Percentiles rank a stretch among this genome's conserved stretches.
phyloP scores from a whole-genome alignment of 2,888 invertebrate species.

The Cantharis rustica region DNA sequence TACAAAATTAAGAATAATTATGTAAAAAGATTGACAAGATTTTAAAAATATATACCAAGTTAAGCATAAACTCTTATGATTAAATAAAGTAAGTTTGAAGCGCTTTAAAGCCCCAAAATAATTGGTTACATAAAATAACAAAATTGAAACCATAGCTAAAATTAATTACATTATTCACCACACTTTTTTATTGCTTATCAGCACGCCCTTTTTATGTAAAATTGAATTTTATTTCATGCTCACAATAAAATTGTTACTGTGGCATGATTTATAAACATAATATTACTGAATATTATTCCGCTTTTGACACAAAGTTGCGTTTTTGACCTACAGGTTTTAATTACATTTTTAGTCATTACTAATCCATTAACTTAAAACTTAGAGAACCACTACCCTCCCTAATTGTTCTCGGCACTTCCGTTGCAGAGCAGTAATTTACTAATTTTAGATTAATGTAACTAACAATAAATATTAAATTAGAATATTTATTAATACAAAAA shows the following conservation, averaged over 20 bases:
- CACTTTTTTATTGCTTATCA: background rate
- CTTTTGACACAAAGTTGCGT: background rate
- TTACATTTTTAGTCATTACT: background rate
- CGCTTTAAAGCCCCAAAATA: background rate
- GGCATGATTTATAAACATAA: background rate
- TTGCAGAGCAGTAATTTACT: background rate
- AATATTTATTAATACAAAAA: background rate
- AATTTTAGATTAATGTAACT: background rate
- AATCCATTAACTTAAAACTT: background rate
- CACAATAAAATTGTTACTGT: background rate
- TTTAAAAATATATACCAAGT: background rate
- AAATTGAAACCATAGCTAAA: background rate
- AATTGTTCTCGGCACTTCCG: background rate
- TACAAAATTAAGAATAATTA: background rate
- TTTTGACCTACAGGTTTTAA: background rate
- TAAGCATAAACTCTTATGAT: background rate
- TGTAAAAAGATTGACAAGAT: background rate
- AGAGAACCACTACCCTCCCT: background rate
- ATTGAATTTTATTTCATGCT: background rate
- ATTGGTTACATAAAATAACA: background rate
- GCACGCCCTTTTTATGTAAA: background rate
- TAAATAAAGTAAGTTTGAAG: background rate
- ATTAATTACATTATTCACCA: background rate
- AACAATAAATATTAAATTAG: background rate
- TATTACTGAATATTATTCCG: background rate